Evolutionary conservation across 2,888 invertebrate genomes (phyloP).

Genomic region (Deilephila elpenor): DNA sequence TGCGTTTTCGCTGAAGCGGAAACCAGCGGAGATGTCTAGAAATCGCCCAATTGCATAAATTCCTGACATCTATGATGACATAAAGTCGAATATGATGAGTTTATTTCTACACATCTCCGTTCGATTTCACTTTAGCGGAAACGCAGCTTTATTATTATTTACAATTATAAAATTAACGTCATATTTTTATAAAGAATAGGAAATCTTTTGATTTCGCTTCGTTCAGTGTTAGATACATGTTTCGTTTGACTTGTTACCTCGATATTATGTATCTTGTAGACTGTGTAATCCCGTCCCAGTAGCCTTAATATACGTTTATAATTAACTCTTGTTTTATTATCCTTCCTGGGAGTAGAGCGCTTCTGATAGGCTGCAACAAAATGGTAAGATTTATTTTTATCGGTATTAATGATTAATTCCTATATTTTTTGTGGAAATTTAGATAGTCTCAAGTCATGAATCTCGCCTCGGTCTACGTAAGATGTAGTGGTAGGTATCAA

Average conservation of each 20-base stretch:
- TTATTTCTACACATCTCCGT: too few relatives aligned
- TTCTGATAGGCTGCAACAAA: conserved; percentile 38
- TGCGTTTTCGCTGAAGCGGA: too few relatives aligned
- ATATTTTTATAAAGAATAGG: conserved; percentile 18
- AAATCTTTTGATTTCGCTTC: conserved; percentile 26
- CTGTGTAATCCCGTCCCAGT: conserved; percentile 13
- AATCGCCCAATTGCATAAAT: too few relatives aligned
- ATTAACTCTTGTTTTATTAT: conserved; percentile 34
- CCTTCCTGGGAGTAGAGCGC: conserved; percentile 32
- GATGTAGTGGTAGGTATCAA: too few relatives aligned
- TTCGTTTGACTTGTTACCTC: conserved; percentile 14
- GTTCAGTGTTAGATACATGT: not conserved
- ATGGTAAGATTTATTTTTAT: not conserved
- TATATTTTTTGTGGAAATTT: too few relatives aligned
- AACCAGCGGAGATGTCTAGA: too few relatives aligned
- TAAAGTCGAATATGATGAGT: too few relatives aligned
- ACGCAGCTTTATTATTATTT: not conserved
- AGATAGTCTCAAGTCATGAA: too few relatives aligned
- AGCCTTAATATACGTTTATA: conserved; percentile 31
- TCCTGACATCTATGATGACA: too few relatives aligned
- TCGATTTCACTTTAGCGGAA: too few relatives aligned
- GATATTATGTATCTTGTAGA: conserved; percentile 15
- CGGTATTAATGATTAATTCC: not conserved
- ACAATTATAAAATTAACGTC: conserved; percentile 30
- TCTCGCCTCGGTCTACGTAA: too few relatives aligned